Evolutionary conservation across 2,113 vertebrate species (phyloP).

Genomic region (Agapornis roseicollis): DNA sequence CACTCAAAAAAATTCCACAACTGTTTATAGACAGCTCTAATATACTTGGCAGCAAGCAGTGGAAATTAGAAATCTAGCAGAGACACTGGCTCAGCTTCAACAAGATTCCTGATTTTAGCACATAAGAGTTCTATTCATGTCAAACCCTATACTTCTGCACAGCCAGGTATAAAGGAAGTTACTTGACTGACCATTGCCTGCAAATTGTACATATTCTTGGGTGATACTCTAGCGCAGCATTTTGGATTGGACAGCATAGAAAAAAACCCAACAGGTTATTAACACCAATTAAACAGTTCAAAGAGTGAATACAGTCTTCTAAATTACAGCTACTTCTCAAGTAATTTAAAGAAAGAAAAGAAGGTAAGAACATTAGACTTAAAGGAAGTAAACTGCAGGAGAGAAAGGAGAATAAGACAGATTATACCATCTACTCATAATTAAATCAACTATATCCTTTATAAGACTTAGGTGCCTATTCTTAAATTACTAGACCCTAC

Average conservation of each 20-base stretch:
- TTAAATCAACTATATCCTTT: background rate
- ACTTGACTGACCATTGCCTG: background rate
- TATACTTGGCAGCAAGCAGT: constrained; percentile 40
- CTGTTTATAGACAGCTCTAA: constrained; percentile 46
- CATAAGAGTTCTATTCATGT: constrained; percentile 15
- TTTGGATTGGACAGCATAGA: rapidly evolving
- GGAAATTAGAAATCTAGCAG: constrained; percentile 39
- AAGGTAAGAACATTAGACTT: background rate
- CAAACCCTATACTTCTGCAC: background rate
- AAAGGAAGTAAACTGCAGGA: background rate
- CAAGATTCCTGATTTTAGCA: constrained; percentile 40
- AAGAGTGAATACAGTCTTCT: background rate
- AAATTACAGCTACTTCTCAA: background rate
- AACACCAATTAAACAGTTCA: background rate
- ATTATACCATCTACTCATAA: background rate
- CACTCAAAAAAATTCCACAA: constrained; percentile 38
- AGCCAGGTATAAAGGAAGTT: background rate
- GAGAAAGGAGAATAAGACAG: background rate
- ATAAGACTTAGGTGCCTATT: background rate
- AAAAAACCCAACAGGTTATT: background rate
- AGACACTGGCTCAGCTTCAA: constrained; percentile 32
- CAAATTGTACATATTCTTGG: background rate
- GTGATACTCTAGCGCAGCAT: background rate
- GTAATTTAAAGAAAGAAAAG: background rate
- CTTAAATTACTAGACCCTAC: background rate